A percentile compares a stretch with the other conserved stretches of the same genome.
phyloP scores from a whole-genome alignment of 2,888 invertebrate genomes.

The Meandrusa payeni region DNA sequence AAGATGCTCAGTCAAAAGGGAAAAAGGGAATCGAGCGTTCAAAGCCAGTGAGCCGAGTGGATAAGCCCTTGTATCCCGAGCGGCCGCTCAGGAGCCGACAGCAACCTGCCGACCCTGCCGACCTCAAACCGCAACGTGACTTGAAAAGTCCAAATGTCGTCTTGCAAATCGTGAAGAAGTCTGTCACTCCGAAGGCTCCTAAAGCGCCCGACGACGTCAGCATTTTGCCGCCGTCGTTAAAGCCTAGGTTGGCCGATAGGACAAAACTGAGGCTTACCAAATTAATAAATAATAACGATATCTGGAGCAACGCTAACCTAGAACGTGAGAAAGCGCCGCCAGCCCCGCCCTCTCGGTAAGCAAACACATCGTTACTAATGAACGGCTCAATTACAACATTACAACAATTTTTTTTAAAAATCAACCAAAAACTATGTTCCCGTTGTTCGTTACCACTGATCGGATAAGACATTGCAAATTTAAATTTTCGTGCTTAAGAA shows the following conservation, averaged over 20 bases:
- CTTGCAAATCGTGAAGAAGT: slow-evolving; percentile 65
- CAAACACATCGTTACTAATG: too few relatives aligned
- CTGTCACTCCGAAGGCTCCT: slow-evolving; percentile 45
- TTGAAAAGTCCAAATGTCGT: slow-evolving; percentile 54
- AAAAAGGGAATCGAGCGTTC: slow-evolving; percentile 45
- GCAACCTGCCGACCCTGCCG: slow-evolving; percentile 48
- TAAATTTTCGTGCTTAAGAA: slow-evolving; percentile 1
- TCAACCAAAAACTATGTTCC: not conserved
- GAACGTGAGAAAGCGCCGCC: slow-evolving; percentile 43
- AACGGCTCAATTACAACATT: too few relatives aligned
- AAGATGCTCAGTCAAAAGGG: slow-evolving; percentile 42
- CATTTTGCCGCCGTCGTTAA: slow-evolving; percentile 60
- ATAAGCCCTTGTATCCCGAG: slow-evolving; percentile 50
- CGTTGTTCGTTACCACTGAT: slow-evolving; percentile 35
- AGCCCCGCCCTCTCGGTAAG: slow-evolving; percentile 55
- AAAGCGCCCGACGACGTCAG: slow-evolving; percentile 35
- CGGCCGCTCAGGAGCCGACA: slow-evolving; percentile 50
- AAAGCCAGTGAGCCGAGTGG: slow-evolving; percentile 45
- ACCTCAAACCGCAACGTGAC: slow-evolving; percentile 47
- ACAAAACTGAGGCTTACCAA: slow-evolving; percentile 55
- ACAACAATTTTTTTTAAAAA: too few relatives aligned
- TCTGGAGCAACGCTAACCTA: slow-evolving; percentile 62
- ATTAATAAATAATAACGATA: slow-evolving; percentile 70
- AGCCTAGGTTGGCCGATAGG: slow-evolving; percentile 49
- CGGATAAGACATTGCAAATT: slow-evolving; percentile 28